phyloP scores from a whole-genome alignment of 2,888 invertebrate genomes.

The Seira musarum region DNA sequence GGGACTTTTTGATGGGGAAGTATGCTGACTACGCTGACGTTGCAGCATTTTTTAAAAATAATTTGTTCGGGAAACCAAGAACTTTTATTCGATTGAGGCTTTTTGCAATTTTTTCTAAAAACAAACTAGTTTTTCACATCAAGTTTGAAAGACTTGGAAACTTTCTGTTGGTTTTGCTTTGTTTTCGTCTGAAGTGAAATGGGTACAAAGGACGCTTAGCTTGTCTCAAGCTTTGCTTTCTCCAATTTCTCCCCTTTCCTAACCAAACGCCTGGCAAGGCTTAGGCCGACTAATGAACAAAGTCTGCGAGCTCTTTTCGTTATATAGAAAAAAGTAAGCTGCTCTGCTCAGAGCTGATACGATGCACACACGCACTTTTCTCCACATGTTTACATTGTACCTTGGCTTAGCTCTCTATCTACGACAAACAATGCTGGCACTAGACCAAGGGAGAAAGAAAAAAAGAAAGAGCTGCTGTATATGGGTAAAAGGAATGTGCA shows the following conservation, averaged over 20 bases:
- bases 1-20: slow-evolving; percentile 22
- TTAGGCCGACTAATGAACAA: slow-evolving; percentile 53
- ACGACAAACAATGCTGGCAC: slow-evolving; percentile 3
- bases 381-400: no score
- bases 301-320: slow-evolving; percentile 27
- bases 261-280: slow-evolving; percentile 14
- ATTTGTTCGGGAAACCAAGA: not conserved
- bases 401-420: no score
- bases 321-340: slow-evolving; percentile 34
- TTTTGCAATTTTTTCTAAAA: no score
- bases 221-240: not conserved
- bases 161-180: no score
- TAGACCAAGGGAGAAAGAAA: slow-evolving; percentile 1
- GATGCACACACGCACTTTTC: slow-evolving; percentile 21
- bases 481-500: not conserved
- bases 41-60: slow-evolving; percentile 28
- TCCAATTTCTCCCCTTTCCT: not conserved
- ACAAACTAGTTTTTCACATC: no score
- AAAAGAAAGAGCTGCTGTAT: slow-evolving; percentile 1
- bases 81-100: no score
- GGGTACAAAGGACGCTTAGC: no score
- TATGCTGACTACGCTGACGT: slow-evolving; percentile 19
- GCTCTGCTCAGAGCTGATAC: no score
- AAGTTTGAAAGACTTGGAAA: no score
- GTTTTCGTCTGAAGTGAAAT: no score